Percentiles rank a stretch among this genome's conserved stretches.
Conservation (phyloP, 1,140 invertebrate genomes). For the Vanessa atalanta region DNA sequence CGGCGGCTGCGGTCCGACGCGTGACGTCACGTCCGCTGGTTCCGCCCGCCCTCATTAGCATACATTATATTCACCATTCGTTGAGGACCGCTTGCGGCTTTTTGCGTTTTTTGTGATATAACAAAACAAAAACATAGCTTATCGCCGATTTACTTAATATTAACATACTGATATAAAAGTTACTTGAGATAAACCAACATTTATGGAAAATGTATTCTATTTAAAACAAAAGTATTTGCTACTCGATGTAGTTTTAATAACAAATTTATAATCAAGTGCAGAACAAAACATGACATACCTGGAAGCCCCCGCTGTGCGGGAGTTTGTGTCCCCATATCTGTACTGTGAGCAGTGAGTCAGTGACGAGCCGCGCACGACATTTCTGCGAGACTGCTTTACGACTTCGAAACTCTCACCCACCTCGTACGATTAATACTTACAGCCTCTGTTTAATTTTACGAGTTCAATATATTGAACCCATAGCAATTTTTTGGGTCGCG, state of each 20-base stretch:
- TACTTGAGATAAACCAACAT: no score
- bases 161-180: neutral
- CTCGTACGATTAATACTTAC: constrained; percentile 34
- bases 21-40: constrained; percentile 75
- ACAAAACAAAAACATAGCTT: constrained; percentile 16
- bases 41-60: constrained; percentile 75
- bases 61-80: constrained; percentile 78
- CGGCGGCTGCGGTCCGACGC: constrained; percentile 73
- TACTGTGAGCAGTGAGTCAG: neutral
- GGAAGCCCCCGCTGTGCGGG: neutral
- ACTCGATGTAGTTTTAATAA: no score
- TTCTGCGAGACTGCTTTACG: constrained; percentile 42
- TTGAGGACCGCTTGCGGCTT: constrained; percentile 65
- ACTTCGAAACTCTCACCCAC: constrained; percentile 34
- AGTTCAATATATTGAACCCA: constrained; percentile 15
- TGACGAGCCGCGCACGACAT: constrained; percentile 37
- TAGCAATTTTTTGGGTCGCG: constrained; percentile 38
- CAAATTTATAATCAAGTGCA: neutral
- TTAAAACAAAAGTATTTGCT: no score
- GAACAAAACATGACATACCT: neutral
- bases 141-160: neutral
- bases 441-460: constrained; percentile 25
- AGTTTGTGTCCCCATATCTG: neutral
- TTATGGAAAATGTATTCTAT: no score
- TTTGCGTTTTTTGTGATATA: constrained; percentile 32